phyloP scores from a whole-genome alignment of 1,140 invertebrate species.

The Copidosoma floridanum region DNA sequence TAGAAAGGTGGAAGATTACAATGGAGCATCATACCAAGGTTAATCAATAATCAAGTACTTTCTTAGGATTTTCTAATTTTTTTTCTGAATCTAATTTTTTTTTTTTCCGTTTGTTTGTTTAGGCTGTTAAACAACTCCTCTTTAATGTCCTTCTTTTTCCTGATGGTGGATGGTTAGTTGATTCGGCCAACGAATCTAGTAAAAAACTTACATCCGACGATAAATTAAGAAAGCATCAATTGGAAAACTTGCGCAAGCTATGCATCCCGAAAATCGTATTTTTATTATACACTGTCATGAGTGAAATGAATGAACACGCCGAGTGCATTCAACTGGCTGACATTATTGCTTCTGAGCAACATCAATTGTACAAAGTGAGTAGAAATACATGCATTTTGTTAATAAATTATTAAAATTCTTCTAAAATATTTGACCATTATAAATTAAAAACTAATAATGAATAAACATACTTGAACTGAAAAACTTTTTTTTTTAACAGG shows the following conservation, averaged over 20 bases:
- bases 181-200: conserved; percentile 59
- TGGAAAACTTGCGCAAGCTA: conserved; percentile 72
- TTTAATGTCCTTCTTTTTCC: conserved; percentile 89
- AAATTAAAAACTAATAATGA: too few species aligned
- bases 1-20: conserved; percentile 73
- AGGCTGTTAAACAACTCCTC: conserved; percentile 74
- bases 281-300: conserved; percentile 77
- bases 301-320: conserved; percentile 70
- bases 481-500: conserved; percentile 9
- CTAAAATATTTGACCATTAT: too few species aligned
- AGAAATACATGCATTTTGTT: too few species aligned
- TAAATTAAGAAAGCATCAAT: conserved; percentile 62
- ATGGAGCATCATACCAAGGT: conserved; percentile 67
- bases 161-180: conserved; percentile 85
- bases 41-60: conserved; percentile 19
- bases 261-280: conserved; percentile 83
- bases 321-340: conserved; percentile 80
- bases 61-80: neutral
- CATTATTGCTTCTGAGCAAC: conserved; percentile 73
- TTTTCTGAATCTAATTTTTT: too few species aligned
- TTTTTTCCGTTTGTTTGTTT: conserved; percentile 8
- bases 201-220: conserved; percentile 50
- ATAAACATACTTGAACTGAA: too few species aligned
- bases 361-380: conserved; percentile 72
- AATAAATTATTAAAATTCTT: too few species aligned